Evolutionary conservation across 2,797 vertebrate genomes (phyloP), one percentile per base, ranked within the genome.

Genomic region (Catamblyrhynchus diadema): DNA sequence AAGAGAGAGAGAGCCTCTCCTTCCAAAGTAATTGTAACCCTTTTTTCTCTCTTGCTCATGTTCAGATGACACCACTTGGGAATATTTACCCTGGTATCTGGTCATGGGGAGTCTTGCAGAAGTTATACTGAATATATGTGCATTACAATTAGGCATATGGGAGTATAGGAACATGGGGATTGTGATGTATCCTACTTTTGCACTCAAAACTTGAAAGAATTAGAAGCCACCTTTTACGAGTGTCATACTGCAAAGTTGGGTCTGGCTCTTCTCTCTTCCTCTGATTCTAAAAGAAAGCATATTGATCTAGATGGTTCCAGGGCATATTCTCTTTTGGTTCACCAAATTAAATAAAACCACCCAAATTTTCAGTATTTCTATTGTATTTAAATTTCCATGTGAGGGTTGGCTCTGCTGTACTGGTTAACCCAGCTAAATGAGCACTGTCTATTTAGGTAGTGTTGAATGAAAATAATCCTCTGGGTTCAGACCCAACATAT

Each of bases 391-490:
- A 59, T 72, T 48, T 57, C 59, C 25, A 6, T 14, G 9, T 78
- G 61, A 0, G 1, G 14, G 14, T 81, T 92, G 45, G 50, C 50
- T 93, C 15, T 81, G 37, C 87, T 66, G 28, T 53, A 12, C 80
- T 87, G 65, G 28, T 51, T 96, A 84, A 81, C 53, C 66, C 1
- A 4, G 57, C 89, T 75, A 94, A 94, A 90, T 84, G 87, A 93
- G 59, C 73, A 84, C 82, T 88, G 44, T 90, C 66, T 96, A 24
- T 81, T 94, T 94, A 90, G 82, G 82, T 64, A 72, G 51, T 89
- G 80, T 94, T 95, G 94, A 94, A 96, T 94, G 95, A 95, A 96
- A 96, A 93, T 91, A 95, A 86, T 93, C 62, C 60, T 90, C 82
- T 91, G 70, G 21, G 88, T 96, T 91, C 89, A 96, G 93, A 91